phyloP scores from a whole-genome alignment of 2,888 invertebrate species.

The Luperina nickerlii region DNA sequence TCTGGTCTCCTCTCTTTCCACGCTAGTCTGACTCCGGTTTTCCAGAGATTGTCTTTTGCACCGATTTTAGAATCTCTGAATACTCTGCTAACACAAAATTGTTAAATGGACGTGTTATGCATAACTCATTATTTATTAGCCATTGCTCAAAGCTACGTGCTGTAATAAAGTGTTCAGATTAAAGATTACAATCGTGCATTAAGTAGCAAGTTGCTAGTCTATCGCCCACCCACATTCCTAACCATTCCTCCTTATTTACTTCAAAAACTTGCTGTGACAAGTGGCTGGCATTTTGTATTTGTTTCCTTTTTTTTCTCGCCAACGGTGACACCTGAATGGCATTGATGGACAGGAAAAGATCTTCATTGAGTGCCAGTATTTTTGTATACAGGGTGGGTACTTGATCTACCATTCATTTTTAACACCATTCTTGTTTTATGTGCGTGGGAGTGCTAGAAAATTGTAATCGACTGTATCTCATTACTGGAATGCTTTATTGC shows the following conservation, averaged over 20 bases:
- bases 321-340: not conserved
- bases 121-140: conserved; percentile 14
- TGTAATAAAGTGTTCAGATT: conserved; percentile 35
- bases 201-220: conserved; percentile 32
- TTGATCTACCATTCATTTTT: conserved; percentile 9
- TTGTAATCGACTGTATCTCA: not conserved
- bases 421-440: not conserved
- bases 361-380: conserved; percentile 14
- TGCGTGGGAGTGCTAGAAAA: conserved; percentile 1
- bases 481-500: conserved; percentile 9
- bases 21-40: not conserved
- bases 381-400: not conserved
- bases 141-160: not conserved
- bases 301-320: conserved; percentile 17
- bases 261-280: conserved; percentile 37
- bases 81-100: not conserved
- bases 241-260: conserved; percentile 22
- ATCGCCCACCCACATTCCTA: conserved; percentile 46
- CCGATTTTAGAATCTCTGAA: not conserved
- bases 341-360: conserved; percentile 32
- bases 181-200: conserved; percentile 53
- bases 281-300: conserved; percentile 13
- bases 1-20: not conserved
- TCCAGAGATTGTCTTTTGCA: not conserved
- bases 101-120: not conserved